Conservation (phyloP, 2,797 vertebrate genomes). For the Helarctos malayanus region DNA sequence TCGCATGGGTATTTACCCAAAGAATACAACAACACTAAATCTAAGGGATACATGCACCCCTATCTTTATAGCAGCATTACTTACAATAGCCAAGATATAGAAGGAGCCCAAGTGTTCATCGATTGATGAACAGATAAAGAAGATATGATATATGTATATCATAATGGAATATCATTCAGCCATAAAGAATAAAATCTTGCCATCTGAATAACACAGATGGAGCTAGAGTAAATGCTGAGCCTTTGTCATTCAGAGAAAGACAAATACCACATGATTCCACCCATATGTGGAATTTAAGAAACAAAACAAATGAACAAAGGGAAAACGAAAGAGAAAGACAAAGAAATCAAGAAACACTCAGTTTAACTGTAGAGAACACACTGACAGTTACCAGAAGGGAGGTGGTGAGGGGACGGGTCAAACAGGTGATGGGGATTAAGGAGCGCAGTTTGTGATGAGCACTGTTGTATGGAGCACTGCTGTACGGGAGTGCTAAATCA, state of each 20-base stretch:
- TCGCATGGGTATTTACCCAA: not conserved
- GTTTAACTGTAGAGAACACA: no score
- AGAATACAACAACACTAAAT: not conserved
- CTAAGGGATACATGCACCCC: not conserved
- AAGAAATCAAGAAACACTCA: not conserved
- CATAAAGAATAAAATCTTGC: not conserved
- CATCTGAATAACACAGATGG: not conserved
- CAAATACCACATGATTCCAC: not conserved
- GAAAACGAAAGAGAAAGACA: not conserved
- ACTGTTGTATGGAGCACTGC: not conserved
- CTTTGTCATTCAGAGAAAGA: not conserved
- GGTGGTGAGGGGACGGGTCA: not conserved
- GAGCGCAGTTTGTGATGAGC: not conserved
- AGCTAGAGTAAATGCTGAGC: not conserved
- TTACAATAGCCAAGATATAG: not conserved
- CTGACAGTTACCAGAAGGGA: no score
- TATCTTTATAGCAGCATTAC: not conserved
- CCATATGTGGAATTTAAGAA: not conserved
- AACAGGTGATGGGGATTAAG: not conserved
- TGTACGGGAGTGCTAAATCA: not conserved
- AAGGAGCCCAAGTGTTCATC: not conserved
- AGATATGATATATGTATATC: not conserved
- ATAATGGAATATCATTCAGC: not conserved
- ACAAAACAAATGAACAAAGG: not conserved
- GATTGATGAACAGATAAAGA: not conserved